Percentiles rank a stretch among this genome's conserved stretches.
phyloP scores from a whole-genome alignment of 1,140 invertebrate genomes.

The Bicyclus anynana region DNA sequence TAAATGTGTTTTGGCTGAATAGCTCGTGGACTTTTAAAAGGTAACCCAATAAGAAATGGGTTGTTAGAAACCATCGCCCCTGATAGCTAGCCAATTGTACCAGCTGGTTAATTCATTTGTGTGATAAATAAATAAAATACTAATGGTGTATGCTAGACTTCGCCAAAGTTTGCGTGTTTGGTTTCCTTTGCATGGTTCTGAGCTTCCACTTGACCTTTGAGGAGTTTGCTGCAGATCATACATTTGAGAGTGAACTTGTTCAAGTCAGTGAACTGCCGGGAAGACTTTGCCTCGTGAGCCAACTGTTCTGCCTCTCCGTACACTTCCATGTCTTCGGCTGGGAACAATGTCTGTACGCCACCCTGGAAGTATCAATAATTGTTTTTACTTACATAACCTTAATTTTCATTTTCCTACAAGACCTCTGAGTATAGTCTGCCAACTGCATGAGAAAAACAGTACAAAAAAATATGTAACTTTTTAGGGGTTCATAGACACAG shows the following conservation, averaged over 20 bases:
- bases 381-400: background rate
- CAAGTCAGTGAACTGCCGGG: conserved; percentile 93
- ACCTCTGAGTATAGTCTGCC: no score
- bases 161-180: conserved; percentile 92
- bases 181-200: conserved; percentile 90
- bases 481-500: no score
- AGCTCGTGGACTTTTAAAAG: no score
- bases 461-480: no score
- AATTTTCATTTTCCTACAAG: background rate
- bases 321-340: conserved; percentile 83
- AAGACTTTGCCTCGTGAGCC: conserved; percentile 91
- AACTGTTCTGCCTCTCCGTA: conserved; percentile 89
- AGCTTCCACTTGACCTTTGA: conserved; percentile 89
- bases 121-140: background rate
- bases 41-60: no score
- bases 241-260: conserved; percentile 92
- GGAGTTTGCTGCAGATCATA: conserved; percentile 83
- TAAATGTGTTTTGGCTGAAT: no score
- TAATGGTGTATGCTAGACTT: conserved; percentile 79
- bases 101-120: no score
- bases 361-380: conserved; percentile 72
- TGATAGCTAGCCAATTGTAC: no score
- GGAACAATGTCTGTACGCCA: conserved; percentile 88
- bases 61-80: no score
- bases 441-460: no score